Evolutionary conservation across 1,140 invertebrate species (phyloP), one percentile per base, ranked within the genome.

Genomic region (Venustaconcha ellipsiformis): DNA sequence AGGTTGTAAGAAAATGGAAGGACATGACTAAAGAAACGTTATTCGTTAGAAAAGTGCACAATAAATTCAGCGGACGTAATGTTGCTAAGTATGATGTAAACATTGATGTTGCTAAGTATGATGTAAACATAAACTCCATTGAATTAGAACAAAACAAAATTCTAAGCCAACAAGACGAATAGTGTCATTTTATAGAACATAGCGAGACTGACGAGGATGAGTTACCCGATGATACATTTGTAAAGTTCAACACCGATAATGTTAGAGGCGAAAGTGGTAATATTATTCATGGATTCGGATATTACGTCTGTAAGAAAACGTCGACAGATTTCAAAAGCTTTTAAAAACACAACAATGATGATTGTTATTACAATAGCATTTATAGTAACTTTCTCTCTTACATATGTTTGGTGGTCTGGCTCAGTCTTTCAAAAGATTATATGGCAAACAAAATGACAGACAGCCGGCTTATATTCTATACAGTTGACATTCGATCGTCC

Each of bases 391-490:
- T 77, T 72, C 58, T 77, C 20, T 69, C 75, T n/a, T 57, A 72
- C 30, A 30, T 72, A 56, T 30, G 18, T 14, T 48, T 77, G 20
- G 30, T 56, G 0, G 14, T 72, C 2, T 76, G 74, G 74, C 57
- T 60, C 12, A 57, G 55, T 20, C n/a, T 70, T 57, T 18, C 17
- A 11, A 48, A 17, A 1, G 56, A 63, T 4, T 76, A 70, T 30
- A 68, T 70, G 48, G 67, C 26, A 8, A 57, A 76, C 14, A 17
- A 26, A 5, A 14, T 82, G 23, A 69, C 74, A 2, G 63, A 78
- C 18, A 30, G 57, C 18, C 67, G 67, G 65, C 70, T 80, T n/a
- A 74, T 83, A 14, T 78, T 74, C 17, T 83, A 80, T 68, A 77
- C 80, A 66, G 76, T 83, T 64, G 76, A 74, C 6, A 20, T 30